phyloP scores from a whole-genome alignment of 1,140 invertebrate genomes.

The Metopolophium dirhodum region DNA sequence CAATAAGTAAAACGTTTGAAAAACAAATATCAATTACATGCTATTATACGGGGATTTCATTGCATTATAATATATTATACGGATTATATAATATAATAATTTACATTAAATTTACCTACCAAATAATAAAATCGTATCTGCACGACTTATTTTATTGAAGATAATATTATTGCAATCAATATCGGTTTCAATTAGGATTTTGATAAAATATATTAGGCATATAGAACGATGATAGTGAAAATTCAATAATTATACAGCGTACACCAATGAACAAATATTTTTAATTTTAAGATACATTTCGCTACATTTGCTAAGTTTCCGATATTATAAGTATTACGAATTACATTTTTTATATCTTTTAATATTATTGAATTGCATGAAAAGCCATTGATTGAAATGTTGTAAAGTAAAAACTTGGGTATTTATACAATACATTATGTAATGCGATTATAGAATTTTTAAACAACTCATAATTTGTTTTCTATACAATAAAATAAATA shows the following conservation, averaged over 20 bases:
- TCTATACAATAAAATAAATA: background rate
- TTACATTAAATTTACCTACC: background rate
- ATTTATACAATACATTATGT: background rate
- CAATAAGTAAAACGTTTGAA: background rate
- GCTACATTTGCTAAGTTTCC: background rate
- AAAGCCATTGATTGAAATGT: background rate
- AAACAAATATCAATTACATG: background rate
- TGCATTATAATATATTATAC: background rate
- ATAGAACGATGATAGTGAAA: background rate
- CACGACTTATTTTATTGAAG: background rate
- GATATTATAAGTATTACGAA: background rate
- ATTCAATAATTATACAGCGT: background rate
- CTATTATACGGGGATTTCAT: background rate
- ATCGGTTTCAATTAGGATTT: background rate
- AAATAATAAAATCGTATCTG: background rate
- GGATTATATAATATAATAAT: background rate
- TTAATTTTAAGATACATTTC: background rate
- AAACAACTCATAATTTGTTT: background rate
- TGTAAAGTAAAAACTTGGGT: background rate
- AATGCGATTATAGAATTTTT: background rate
- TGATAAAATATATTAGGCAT: background rate
- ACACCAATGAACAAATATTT: background rate
- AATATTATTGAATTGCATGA: background rate
- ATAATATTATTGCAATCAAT: background rate
- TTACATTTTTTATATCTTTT: background rate